These are phyloP conservation scores for Melinopterus prodromus DNA, from an alignment of 2,888 invertebrate species.

Conservation along the genomic window DNA sequence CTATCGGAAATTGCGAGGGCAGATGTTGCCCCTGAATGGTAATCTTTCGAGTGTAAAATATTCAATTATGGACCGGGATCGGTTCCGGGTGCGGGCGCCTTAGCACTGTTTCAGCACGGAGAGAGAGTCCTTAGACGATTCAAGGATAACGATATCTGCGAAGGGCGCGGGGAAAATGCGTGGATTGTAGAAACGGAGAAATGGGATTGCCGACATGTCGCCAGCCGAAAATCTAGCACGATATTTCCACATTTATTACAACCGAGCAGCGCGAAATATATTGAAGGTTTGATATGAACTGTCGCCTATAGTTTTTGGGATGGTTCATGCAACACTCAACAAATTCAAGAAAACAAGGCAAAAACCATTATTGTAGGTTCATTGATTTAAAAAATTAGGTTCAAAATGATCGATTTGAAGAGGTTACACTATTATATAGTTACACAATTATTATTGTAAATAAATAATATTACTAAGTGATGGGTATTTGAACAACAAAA, in stretches of 20 bases:
- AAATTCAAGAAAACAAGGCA: too few relatives aligned
- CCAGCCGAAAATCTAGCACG: background rate
- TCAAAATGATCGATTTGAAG: too few relatives aligned
- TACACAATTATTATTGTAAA: too few relatives aligned
- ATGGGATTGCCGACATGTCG: background rate
- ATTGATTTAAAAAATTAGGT: too few relatives aligned
- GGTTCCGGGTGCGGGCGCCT: background rate
- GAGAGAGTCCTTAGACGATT: background rate
- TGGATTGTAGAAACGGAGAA: background rate
- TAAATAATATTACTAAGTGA: too few relatives aligned
- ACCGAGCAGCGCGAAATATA: background rate
- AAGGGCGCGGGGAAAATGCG: background rate
- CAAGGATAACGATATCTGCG: background rate
- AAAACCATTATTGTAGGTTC: too few relatives aligned
- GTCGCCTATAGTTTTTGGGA: too few relatives aligned
- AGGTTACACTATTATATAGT: too few relatives aligned
- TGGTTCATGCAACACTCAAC: too few relatives aligned
- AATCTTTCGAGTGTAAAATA: slow-evolving; percentile 4
- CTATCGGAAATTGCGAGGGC: slow-evolving; percentile 4
- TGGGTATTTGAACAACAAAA: too few relatives aligned
- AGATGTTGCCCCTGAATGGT: background rate
- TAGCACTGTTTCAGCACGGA: background rate
- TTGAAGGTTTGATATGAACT: background rate
- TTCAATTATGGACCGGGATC: background rate
- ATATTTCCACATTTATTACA: background rate